Base-by-base conservation (phyloP, 2,888 invertebrate species). In the Dorcus parallelipipedus region DNA sequence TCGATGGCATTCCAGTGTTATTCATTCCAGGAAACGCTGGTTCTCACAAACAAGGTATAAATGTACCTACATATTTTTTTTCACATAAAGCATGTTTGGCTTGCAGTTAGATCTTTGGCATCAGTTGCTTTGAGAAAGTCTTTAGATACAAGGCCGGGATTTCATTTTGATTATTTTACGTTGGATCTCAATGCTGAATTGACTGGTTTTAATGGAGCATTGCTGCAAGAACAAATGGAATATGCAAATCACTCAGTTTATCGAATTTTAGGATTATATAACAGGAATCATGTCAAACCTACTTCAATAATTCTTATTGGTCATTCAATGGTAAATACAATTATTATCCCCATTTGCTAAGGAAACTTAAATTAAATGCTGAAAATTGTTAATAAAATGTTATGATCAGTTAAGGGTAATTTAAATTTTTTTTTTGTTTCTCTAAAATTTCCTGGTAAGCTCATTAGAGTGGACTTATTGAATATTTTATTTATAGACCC, bases 21-120 rank as follows among this genome's bases (percentile, higher is more conserved):
- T 98, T 95, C 80, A 84, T 98, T 58, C 97, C 97, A 10, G 98
- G 98, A 9, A 97, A 96, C 80, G 90, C 90, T 47, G 98, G 97
- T 0, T 97, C 96, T 43, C 88, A 91, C 72, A 93, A 91, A 79
- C 96, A 95, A 85, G 92, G 87, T 84, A 70, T 20, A 14, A 14
- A 14, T 14, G 14, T 14, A 14, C 7, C 1, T 10, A 42, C 0
- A 10, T 42, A 8, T 9, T 42, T 20, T 20, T 20, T 20, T 20
- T 20, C 3, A 42, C 17, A 42, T 42, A 6, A 6, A 42, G 8
- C 4, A 42, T 42, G 7, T 14, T 17, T 10, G 60, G 14, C 54
- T 55, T 80, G 49, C 76, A 88, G 90, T 89, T 47, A 85, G 98
- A 17, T 97, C 97, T 0, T 74, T 99, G 58, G 97, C 93, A 33